phyloP scores from a whole-genome alignment of 2,797 vertebrate genomes.

The Sebastes umbrosus region DNA sequence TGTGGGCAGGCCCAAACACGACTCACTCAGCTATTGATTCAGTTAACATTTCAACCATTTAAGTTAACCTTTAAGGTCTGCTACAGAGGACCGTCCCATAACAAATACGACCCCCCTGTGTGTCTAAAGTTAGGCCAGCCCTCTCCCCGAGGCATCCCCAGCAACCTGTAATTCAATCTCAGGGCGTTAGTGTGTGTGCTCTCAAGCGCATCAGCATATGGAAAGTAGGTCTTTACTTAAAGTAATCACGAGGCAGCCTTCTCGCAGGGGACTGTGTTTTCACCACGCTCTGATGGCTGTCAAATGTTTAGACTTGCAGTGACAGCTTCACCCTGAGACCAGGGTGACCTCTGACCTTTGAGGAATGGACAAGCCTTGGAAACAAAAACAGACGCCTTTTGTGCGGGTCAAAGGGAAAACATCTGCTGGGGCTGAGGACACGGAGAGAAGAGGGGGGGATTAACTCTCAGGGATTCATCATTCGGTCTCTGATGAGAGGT shows the following conservation, averaged over 20 bases:
- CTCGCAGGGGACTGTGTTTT: constrained; percentile 32
- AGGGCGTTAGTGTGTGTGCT: constrained; percentile 49
- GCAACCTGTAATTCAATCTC: constrained; percentile 61
- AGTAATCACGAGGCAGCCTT: constrained; percentile 59
- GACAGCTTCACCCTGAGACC: constrained; percentile 77
- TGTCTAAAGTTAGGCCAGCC: constrained; percentile 32
- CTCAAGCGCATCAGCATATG: constrained; percentile 76
- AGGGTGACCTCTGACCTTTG: constrained; percentile 79
- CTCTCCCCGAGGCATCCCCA: constrained; percentile 34
- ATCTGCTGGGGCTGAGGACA: constrained; percentile 77
- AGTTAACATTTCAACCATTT: constrained; percentile 59
- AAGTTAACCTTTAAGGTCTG: constrained; percentile 54
- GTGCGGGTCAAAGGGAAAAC: constrained; percentile 77
- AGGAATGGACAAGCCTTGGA: constrained; percentile 76
- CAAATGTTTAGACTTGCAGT: constrained; percentile 75
- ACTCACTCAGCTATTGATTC: constrained; percentile 25
- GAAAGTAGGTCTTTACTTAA: constrained; percentile 74
- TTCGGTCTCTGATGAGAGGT: constrained; percentile 40
- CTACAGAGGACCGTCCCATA: background rate
- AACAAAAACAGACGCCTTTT: constrained; percentile 82
- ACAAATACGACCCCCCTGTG: constrained; percentile 4
- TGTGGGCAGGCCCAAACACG: constrained; percentile 20
- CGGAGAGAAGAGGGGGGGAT: constrained; percentile 50
- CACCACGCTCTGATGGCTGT: constrained; percentile 68
- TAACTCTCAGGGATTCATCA: constrained; percentile 56